Evolutionary conservation across 2,797 vertebrate genomes (phyloP), one percentile per base, ranked within the genome.

Genomic region (Harpagifer antarcticus): DNA sequence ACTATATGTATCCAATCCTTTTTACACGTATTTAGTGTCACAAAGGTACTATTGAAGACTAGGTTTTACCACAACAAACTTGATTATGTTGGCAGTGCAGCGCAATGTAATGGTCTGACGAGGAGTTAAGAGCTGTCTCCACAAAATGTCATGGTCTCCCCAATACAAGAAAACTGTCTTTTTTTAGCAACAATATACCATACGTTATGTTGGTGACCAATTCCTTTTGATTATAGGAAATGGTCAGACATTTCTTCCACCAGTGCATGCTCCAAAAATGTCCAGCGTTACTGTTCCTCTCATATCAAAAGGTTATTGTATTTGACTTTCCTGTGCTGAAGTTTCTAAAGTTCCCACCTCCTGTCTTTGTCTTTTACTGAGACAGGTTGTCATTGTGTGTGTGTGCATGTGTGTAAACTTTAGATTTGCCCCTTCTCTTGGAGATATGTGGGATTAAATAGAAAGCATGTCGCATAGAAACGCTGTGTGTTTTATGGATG

Each of bases 401-500:
- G 50, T 53, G 76, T 20, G 20, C 33, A 53, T 48, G 54, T n/a
- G 62, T 33, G 50, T 54, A 16, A 61, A 73, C 62, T 8, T 12
- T 5, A 27, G 50, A 49, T 55, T 27, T 27, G 27, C 56, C 52
- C 23, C 17, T 10, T 77, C 54, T 56, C 59, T 33, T 43, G 50
- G 54, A 70, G 71, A 54, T 50, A 79, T 37, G 49, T 55, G 20
- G 67, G 27, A 69, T 40, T 53, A 4, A 44, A 27, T 20, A 17
- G 42, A 67, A 44, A 66, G 23, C 33, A 8, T 65, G 40, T 55
- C 60, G 44, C 62, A 49, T 65, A 66, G 61, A 74, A 62, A 57
- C 12, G 3, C 17, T 56, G 63, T 74, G 72, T 64, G 76, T 78
- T 60, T 48, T 62, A 68, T 74, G 49, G 74, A 72, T 89, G 73